Evolutionary conservation across 2,113 vertebrate genomes (phyloP), one percentile per base, ranked within the genome.

Genomic region (Indicator indicator): DNA sequence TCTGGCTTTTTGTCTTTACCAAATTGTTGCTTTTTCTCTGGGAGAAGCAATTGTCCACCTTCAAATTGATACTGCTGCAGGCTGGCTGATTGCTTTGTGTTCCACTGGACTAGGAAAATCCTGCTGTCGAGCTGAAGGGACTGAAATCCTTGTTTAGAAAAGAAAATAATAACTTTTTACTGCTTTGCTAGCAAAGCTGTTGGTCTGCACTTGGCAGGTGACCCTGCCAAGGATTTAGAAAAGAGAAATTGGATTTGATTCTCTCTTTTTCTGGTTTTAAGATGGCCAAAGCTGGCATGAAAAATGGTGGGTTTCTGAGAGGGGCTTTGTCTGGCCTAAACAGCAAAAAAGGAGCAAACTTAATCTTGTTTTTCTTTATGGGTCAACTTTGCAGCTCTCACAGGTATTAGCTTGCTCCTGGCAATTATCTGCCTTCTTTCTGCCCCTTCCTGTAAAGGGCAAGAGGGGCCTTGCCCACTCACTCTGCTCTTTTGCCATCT

Each of bases 171-270:
- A 52, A 83, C 93, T 96, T 96, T 85, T 88, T 90, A 12, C n/a
- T 91, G 88, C 73, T 62, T 83, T 83, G 48, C 62, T 90, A 21
- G 75, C 60, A 91, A 81, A 95, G 79, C 93, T 88, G 65, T 63
- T 91, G 95, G 91, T 62, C 73, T 88, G 50, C 6, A 15, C 44
- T 84, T 88, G 65, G 79, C 83, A 83, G 83, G 83, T 94, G 89
- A 95, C 87, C 88, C 88, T 86, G 91, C 96, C 94, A 95, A 77
- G 86, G 91, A 93, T 96, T 94, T 93, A 75, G 80, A 60, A 81
- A 78, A 71, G 75, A 91, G 83, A 95, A 94, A 95, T 50, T 81
- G 83, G 72, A 26, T 93, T 93, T 95, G 88, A 90, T 74, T 85
- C 85, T 83, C 56, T 89, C 59, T 82, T 83, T 50, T 44, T 18